These are phyloP conservation scores for Intellagama lesueurii DNA, from an alignment of 2,797 vertebrate species.

Conservation along the genomic window DNA sequence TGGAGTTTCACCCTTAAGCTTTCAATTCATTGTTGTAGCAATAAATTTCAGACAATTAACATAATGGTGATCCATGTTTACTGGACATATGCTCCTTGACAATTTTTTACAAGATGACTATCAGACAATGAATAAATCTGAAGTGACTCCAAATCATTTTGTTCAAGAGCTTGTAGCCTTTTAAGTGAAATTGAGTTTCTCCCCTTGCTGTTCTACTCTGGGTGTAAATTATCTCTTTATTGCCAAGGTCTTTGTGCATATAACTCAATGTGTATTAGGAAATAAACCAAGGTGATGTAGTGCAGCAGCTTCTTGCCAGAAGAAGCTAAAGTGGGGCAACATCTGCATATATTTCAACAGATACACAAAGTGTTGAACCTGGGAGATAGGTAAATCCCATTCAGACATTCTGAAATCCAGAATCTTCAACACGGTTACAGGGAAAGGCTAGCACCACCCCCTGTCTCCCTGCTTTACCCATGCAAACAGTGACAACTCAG, in stretches of 20 bases:
- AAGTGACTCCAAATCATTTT: slow-evolving; percentile 34
- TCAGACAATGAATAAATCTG: slow-evolving; percentile 39
- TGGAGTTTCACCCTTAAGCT: not conserved
- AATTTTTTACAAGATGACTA: slow-evolving; percentile 58
- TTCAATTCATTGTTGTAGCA: slow-evolving; percentile 21
- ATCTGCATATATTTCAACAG: not conserved
- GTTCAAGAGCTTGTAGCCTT: slow-evolving; percentile 39
- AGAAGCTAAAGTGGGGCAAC: slow-evolving; percentile 7
- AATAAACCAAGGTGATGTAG: slow-evolving; percentile 11
- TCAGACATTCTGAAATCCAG: too few species aligned
- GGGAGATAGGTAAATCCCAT: not conserved
- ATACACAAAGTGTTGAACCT: not conserved
- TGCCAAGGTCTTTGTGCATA: slow-evolving; percentile 9
- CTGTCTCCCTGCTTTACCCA: too few species aligned
- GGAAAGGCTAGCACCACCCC: too few species aligned
- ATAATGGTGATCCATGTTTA: slow-evolving; percentile 45
- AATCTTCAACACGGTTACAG: not conserved
- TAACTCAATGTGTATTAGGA: slow-evolving; percentile 17
- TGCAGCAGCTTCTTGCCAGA: not conserved
- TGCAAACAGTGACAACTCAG: too few species aligned
- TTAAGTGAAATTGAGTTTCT: slow-evolving; percentile 32
- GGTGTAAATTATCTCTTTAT: slow-evolving; percentile 19
- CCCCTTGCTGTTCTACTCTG: not conserved
- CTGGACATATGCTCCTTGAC: slow-evolving; percentile 27
- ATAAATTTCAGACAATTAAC: slow-evolving; percentile 40